Base-by-base conservation (phyloP, 2,113 vertebrate species). In the Cryptotis parvus region DNA sequence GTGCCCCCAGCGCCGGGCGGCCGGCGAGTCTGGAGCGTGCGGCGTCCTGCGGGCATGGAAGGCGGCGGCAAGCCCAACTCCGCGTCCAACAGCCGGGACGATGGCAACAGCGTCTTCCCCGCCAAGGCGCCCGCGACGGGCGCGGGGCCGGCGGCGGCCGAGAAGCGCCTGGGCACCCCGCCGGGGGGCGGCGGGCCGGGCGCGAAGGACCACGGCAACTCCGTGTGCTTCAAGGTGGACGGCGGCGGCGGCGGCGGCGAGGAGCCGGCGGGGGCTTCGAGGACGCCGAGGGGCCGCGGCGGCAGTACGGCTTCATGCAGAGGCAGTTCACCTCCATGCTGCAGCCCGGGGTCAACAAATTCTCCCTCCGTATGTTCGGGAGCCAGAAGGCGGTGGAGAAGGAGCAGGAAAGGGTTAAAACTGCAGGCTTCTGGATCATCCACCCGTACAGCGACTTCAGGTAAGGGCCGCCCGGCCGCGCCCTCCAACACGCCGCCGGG, bases 401-500 rank as follows among this genome's bases (percentile, higher is more conserved):
- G 95, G 99, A 99, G 96, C 99, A 99, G 95, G 99, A 99, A 98
- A 97, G 99, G 98, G 99, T 99, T 96, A 99, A 99, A 97, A 99
- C 99, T 97, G 99, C 99, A 96, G 99, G 99, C 96, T 99, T 99
- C 98, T 99, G 99, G 99, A 99, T 99, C 97, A 99, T 99, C 98
- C 99, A 99, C 97, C 99, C 99, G 7, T 99, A 99, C 98, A 99
- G 99, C 96, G 99, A 99, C 97, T 99, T 99, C 99, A 99, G 99
- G 99, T 99, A 98, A 99, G 98, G 69, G 24, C 41, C 11, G 8
- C 6, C 52, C 61, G 6, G 81, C 80, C 43, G 87, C 87, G 41
- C 87, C 85, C 82, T 76, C 41, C 6, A 5, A 4, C 78, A 0
- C 33, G 58, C 69, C 20, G 31, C 43, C 39, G 27, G 0, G 70